These are phyloP conservation scores for Cephus rjabovi DNA, from an alignment of 2,888 invertebrate genomes.

Conservation along the genomic window DNA sequence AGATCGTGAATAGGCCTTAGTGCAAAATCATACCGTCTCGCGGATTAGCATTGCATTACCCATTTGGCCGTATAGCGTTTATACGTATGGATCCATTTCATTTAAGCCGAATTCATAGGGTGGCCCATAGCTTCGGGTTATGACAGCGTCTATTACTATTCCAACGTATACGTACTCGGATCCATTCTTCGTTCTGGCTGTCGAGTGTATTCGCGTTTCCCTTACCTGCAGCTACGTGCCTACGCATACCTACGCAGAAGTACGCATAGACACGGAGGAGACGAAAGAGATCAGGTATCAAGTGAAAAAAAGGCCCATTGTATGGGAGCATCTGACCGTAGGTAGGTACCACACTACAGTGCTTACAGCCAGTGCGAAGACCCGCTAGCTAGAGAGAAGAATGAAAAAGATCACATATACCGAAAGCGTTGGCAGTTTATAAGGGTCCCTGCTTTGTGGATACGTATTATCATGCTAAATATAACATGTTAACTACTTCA, in stretches of 20 bases:
- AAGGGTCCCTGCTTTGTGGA: constrained; percentile 62
- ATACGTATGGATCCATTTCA: constrained; percentile 60
- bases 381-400: constrained; percentile 12
- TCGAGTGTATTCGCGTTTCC: constrained; percentile 20
- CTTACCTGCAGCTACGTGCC: constrained; percentile 19
- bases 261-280: constrained; percentile 6
- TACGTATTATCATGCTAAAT: constrained; percentile 67
- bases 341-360: constrained; percentile 46
- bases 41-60: constrained; percentile 65
- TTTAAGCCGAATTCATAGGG: constrained; percentile 66
- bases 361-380: constrained; percentile 18
- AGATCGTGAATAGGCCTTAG: neutral
- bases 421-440: constrained; percentile 64
- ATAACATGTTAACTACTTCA: constrained; percentile 77
- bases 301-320: constrained; percentile 57
- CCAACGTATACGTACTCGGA: constrained; percentile 25
- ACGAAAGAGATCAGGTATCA: constrained; percentile 60
- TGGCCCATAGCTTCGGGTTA: constrained; percentile 42
- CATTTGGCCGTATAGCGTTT: constrained; percentile 21
- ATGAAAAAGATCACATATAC: constrained; percentile 31
- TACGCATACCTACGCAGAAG: constrained; percentile 14
- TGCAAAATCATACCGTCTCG: constrained; percentile 16
- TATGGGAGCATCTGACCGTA: constrained; percentile 66
- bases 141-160: constrained; percentile 36
- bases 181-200: constrained; percentile 19